Base-by-base conservation (phyloP, 2,113 vertebrate genomes). In the Pelecanus crispus region DNA sequence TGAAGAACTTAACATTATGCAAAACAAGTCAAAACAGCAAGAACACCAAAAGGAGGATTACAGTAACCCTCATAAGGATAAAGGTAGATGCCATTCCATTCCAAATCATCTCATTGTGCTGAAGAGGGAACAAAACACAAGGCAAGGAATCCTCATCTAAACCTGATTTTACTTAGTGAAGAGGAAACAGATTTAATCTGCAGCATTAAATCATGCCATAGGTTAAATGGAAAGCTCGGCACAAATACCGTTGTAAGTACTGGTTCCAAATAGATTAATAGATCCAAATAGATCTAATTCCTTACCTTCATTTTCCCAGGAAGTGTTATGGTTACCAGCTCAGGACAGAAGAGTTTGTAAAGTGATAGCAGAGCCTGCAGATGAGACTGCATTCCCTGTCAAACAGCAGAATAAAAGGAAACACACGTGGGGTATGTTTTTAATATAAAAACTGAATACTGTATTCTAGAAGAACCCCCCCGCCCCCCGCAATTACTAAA, bases 291-390 rank as follows among this genome's bases (percentile, higher is more conserved):
- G n/a, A 90, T 44, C 17, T 28, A 52, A 92, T 68, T 82, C 36
- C 97, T 97, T 97, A 99, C 99, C 99, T 97, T 99, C 28, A 86
- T 97, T 95, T 97, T 98, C 40, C 94, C 71, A 67, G 99, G 98
- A 93, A 99, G 93, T 53, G 98, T 98, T 36, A 99, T 97, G 8
- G 98, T 98, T 93, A 99, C 98, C 92, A 99, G 96, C 17, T 98
- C 97, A 74, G 99, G 99, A 78, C 97, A 97, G 87, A 98, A 99
- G 66, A 98, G 98, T 97, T 98, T 99, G 96, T 99, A 99, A 81
- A 99, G 96, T 1, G 98, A 98, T 15, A 99, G 97, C 3, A 99
- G 96, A 94, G 99, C 99, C 83, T 99, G 97, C 19, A 99, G 98
- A 82, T 99, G 96, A 32, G 98, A 96, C 81, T 99, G 98, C 71